A percentile compares a stretch with the other conserved stretches of the same genome.
phyloP scores from a whole-genome alignment of 1,140 invertebrate species.

The Euura saliciscinereae region DNA sequence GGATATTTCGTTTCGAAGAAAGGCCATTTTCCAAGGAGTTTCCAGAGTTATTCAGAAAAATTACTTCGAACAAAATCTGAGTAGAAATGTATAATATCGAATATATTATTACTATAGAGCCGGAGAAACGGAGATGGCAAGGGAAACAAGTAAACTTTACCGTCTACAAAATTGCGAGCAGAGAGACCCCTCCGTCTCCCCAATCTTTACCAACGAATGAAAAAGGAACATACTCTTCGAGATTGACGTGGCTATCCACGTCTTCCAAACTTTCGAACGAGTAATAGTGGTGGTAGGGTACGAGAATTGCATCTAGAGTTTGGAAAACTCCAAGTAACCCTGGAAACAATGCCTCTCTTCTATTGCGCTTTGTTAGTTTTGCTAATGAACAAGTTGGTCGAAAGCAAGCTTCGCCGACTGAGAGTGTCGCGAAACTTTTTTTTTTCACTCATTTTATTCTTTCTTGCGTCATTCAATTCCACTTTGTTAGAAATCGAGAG shows the following conservation, averaged over 20 bases:
- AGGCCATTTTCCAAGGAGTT: conserved; percentile 1
- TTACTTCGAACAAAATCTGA: not conserved
- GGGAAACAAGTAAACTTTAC: conserved; percentile 2
- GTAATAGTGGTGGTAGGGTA: not conserved
- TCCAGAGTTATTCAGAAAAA: not conserved
- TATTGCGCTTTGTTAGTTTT: conserved; percentile 7
- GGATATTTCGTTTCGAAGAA: not conserved
- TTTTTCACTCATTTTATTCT: not conserved
- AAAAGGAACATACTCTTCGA: not conserved
- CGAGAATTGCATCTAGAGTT: not conserved
- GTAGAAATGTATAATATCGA: not conserved
- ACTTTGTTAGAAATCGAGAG: not conserved
- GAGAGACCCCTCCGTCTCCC: not conserved
- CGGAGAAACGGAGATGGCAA: not conserved
- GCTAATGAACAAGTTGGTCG: conserved; percentile 3
- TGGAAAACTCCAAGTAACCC: not conserved
- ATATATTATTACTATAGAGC: not conserved
- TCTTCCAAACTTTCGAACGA: conserved; percentile 3
- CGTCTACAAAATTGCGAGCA: not conserved
- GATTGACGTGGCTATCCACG: conserved; percentile 5
- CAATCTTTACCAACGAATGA: not conserved
- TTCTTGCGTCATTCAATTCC: not conserved
- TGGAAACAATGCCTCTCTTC: conserved; percentile 1
- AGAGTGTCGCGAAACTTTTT: not conserved
- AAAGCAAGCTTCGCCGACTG: not conserved